Evolutionary conservation across 2,888 invertebrate genomes (phyloP), one percentile per base, ranked within the genome.

Genomic region (Chloroclysta siterata): DNA sequence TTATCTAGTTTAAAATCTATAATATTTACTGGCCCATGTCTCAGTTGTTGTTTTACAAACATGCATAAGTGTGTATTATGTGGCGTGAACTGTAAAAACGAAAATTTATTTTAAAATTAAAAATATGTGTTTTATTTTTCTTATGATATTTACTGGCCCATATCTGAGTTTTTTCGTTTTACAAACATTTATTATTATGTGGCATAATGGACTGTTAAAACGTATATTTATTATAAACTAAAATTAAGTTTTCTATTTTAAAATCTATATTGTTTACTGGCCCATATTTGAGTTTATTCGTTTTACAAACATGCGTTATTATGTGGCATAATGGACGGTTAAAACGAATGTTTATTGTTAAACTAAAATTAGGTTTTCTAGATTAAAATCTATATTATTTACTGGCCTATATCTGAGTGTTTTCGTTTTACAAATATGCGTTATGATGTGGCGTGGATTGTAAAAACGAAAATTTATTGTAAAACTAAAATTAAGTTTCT

Each of bases 231-330:
- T 33, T 33, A 6, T 33, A 33, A 8, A 33, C 10, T 17, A 17
- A 10, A 44, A 1, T 46, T 17, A 46, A 5, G 17, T 46, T 13
- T 13, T 13, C 4, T 13, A 41, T 41, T 41, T 41, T 41, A 8
- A 41, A 41, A 13, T 41, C n/a, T 41, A 41, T 22, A 22, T 22
- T 22, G 3, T 41, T 41, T 13, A 41, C 41, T 41, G 41, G 41
- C 41, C 13, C 41, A 41, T 33, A 33, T 8, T 7, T 33, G 6
- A 6, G 33, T 6, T 33, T 33, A 2, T 83, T 33, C 33, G 7
- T 33, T 33, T 33, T 33, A 33, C 33, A 8, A 8, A 33, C 7
- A 33, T 33, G 8, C 33, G 1, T 6, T 41, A 41, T 41, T 13
- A 13, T 22, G 48, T 10, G 28, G 28, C 50, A 33, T n/a, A n/a